Conservation (phyloP, 2,888 invertebrate genomes). For the Microplitis manilae region DNA sequence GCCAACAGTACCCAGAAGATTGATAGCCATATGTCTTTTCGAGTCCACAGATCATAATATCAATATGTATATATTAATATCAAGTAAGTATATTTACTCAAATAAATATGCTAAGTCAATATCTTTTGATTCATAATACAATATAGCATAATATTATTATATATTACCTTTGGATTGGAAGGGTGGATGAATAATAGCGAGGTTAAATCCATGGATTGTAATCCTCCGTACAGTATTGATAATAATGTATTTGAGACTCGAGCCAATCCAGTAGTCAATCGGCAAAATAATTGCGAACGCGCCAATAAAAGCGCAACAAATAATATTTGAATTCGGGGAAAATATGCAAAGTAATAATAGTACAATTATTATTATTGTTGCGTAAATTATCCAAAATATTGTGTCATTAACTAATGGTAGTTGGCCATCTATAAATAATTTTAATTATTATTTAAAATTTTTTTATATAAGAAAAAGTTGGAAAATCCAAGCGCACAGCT, state of each 20-base stretch:
- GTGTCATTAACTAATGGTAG: slow-evolving; percentile 73
- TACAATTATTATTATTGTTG: slow-evolving; percentile 73
- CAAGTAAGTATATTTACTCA: slow-evolving; percentile 3
- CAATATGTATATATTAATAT: slow-evolving; percentile 3
- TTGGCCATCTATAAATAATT: slow-evolving; percentile 71
- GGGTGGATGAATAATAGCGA: slow-evolving; percentile 76
- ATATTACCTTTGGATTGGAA: slow-evolving; percentile 75
- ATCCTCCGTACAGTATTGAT: slow-evolving; percentile 79
- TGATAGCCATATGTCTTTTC: slow-evolving; percentile 75
- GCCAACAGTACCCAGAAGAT: slow-evolving; percentile 75
- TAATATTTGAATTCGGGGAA: slow-evolving; percentile 75
- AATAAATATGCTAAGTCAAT: background rate
- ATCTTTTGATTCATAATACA: background rate
- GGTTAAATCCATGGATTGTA: slow-evolving; percentile 75
- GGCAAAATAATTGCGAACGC: slow-evolving; percentile 77
- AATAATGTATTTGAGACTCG: slow-evolving; percentile 80
- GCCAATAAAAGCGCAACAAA: slow-evolving; percentile 78
- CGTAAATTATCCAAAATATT: slow-evolving; percentile 79
- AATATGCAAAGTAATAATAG: slow-evolving; percentile 72
- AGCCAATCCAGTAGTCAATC: slow-evolving; percentile 78
- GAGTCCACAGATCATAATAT: slow-evolving; percentile 57
- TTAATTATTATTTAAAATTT: background rate
- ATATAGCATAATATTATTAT: background rate
- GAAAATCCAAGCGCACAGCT: too few relatives aligned
- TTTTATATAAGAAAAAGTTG: too few relatives aligned